Evolutionary conservation across 2,888 invertebrate species (phyloP).

Genomic region (Balanococcus diminutus): DNA sequence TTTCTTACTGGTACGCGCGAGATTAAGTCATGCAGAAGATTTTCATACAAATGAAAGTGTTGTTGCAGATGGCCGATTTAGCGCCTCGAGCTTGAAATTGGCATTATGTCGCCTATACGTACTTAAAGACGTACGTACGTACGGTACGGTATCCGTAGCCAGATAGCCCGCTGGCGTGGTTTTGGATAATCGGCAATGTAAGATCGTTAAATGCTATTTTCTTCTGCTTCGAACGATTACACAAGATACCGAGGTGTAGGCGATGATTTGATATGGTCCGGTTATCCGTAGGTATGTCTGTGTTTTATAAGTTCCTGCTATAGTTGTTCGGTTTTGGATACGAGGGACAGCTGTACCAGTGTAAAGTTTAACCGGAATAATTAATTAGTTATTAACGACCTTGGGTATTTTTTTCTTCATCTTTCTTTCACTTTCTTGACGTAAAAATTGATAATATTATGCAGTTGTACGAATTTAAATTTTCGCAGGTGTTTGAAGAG

Average conservation of each 20-base stretch:
- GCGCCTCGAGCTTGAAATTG: not conserved
- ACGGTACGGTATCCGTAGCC: not conserved
- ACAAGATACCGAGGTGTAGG: slow-evolving; percentile 12
- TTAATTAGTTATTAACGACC: slow-evolving; percentile 12
- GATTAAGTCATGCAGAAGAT: not conserved
- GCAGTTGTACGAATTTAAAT: not conserved
- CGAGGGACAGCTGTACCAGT: not conserved
- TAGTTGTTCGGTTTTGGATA: not conserved
- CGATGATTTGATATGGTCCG: not conserved
- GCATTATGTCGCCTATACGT: not conserved
- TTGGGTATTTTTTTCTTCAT: not conserved
- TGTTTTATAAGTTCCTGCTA: not conserved
- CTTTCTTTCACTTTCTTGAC: not conserved
- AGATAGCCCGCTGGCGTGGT: slow-evolving; percentile 11
- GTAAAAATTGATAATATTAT: not conserved
- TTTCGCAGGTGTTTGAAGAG: not conserved
- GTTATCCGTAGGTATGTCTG: not conserved
- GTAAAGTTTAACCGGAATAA: not conserved
- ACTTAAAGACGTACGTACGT: not conserved
- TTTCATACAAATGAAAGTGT: slow-evolving; percentile 28
- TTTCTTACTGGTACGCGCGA: not conserved
- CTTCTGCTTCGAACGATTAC: not conserved
- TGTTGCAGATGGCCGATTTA: not conserved
- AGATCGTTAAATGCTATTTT: not conserved
- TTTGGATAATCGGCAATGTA: not conserved